Conservation (phyloP, 2,888 invertebrate genomes). For the Pimpla rufipes region DNA sequence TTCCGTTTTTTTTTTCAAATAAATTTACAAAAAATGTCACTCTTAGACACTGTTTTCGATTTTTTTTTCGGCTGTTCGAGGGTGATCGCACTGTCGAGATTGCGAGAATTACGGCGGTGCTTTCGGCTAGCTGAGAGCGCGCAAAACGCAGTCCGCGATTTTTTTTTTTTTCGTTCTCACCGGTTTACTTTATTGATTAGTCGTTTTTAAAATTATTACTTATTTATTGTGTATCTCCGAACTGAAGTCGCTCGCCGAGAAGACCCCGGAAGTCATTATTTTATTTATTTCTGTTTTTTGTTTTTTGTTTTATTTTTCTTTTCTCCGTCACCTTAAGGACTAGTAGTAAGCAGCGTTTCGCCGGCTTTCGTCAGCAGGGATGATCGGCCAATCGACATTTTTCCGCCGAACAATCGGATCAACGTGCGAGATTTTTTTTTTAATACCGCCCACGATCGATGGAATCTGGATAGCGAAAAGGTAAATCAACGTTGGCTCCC, state of each 20-base stretch:
- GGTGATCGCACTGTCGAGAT: slow-evolving; percentile 66
- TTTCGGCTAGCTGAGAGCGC: slow-evolving; percentile 76
- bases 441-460: slow-evolving; percentile 10
- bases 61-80: slow-evolving; percentile 6
- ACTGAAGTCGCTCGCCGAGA: slow-evolving; percentile 49
- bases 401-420: slow-evolving; percentile 13
- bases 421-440: neutral
- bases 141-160: slow-evolving; percentile 33
- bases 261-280: slow-evolving; percentile 35
- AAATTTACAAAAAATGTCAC: neutral
- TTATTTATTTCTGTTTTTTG: slow-evolving; percentile 46
- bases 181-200: slow-evolving; percentile 18
- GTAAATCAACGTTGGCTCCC: slow-evolving; percentile 28
- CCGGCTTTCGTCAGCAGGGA: slow-evolving; percentile 67
- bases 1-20: neutral
- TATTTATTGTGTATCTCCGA: slow-evolving; percentile 61
- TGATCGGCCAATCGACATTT: slow-evolving; percentile 21
- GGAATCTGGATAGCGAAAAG: slow-evolving; percentile 15
- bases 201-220: slow-evolving; percentile 34
- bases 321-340: slow-evolving; percentile 70
- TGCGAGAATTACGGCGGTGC: slow-evolving; percentile 74
- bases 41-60: neutral
- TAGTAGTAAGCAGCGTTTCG: slow-evolving; percentile 77
- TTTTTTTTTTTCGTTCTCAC: slow-evolving; percentile 34
- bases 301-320: slow-evolving; percentile 43